phyloP scores from a whole-genome alignment of 2,113 vertebrate species.

The Microcebus murinus region DNA sequence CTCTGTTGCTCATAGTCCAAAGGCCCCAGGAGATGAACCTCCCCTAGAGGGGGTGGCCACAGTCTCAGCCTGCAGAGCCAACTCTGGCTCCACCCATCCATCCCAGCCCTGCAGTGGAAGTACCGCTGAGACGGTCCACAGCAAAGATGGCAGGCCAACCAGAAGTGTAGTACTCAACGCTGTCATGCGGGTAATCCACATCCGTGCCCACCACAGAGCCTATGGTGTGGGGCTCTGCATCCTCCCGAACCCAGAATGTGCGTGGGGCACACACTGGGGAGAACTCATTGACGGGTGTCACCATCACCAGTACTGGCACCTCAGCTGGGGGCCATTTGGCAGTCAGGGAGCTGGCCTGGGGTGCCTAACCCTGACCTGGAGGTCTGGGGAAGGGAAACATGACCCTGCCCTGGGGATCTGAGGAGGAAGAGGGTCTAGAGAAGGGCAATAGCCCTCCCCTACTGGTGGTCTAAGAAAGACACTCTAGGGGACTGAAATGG shows the following conservation, averaged over 20 bases:
- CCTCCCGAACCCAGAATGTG: slow-evolving; percentile 81
- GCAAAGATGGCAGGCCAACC: slow-evolving; percentile 75
- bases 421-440: neutral
- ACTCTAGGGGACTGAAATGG: neutral
- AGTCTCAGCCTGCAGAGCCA: neutral
- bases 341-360: slow-evolving; percentile 11
- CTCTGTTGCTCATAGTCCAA: slow-evolving; percentile 76
- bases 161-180: slow-evolving; percentile 79
- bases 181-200: slow-evolving; percentile 80
- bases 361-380: neutral
- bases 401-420: neutral
- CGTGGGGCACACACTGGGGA: slow-evolving; percentile 68
- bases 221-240: slow-evolving; percentile 4
- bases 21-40: slow-evolving; percentile 76
- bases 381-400: neutral
- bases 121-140: slow-evolving; percentile 81
- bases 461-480: neutral
- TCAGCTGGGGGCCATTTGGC: slow-evolving; percentile 75
- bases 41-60: slow-evolving; percentile 9
- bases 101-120: neutral
- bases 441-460: neutral
- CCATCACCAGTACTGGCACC: slow-evolving; percentile 84
- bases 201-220: slow-evolving; percentile 82
- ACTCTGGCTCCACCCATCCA: neutral
- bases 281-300: slow-evolving; percentile 85